Percentiles rank a stretch among this genome's conserved stretches.
phyloP scores from a whole-genome alignment of 2,888 invertebrate species.

The Amiota minor region DNA sequence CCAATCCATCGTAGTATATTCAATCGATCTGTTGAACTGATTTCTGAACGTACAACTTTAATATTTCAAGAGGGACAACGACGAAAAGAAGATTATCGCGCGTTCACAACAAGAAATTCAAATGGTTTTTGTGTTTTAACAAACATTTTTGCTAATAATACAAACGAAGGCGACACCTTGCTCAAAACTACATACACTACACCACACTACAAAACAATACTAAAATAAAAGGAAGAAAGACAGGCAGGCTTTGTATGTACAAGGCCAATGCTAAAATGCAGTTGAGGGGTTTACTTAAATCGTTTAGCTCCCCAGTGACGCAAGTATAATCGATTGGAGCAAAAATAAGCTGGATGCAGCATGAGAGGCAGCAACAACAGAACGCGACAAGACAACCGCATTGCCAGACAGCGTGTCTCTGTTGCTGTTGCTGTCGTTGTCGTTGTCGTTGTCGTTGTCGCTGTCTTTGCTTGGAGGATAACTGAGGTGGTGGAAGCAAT shows the following conservation, averaged over 20 bases:
- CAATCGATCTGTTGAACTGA: constrained; percentile 36
- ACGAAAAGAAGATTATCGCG: constrained; percentile 16
- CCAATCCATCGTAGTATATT: background rate
- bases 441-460: background rate
- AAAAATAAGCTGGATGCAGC: background rate
- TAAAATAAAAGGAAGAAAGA: background rate
- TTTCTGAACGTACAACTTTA: constrained; percentile 53
- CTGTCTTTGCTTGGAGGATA: background rate
- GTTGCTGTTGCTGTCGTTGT: background rate
- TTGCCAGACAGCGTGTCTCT: constrained; percentile 47
- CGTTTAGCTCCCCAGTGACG: constrained; percentile 49
- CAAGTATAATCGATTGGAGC: constrained; percentile 24
- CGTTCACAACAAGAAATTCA: constrained; percentile 51
- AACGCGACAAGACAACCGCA: constrained; percentile 48
- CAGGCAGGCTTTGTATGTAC: constrained; percentile 1
- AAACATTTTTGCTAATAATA: constrained; percentile 63
- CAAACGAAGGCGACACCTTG: constrained; percentile 25
- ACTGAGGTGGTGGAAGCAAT: background rate
- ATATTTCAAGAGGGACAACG: constrained; percentile 48
- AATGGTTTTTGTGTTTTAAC: constrained; percentile 55
- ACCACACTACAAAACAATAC: constrained; percentile 10
- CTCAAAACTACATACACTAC: background rate
- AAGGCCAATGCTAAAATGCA: constrained; percentile 31
- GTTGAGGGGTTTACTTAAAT: constrained; percentile 13
- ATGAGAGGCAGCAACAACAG: background rate